Evolutionary conservation across 1,140 invertebrate species (phyloP), one percentile per base, ranked within the genome.

Genomic region (Panulirus ornatus): DNA sequence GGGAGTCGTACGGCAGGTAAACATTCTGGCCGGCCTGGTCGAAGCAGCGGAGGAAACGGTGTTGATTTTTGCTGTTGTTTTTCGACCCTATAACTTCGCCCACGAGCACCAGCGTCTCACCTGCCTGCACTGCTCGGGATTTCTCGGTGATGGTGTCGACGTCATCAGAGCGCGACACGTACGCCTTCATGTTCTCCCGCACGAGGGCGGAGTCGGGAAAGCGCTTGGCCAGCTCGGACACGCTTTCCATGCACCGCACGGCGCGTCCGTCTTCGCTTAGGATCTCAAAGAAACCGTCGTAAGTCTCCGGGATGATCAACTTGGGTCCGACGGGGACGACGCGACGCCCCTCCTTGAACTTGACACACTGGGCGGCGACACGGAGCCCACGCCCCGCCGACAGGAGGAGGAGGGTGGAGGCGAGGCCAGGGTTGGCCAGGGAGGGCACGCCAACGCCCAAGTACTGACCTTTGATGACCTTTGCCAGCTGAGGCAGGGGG

Each of bases 391-490:
- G 96, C 75, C 97, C 97, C 1, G 96, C 96, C 36, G 97, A 97
- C 71, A 98, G 95, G 34, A 99, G 95, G 19, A 98, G 94, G 6
- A 97, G 96, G 2, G 97, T 97, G 92, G 97, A 97, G 93, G 97
- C 96, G 63, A 98, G 94, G 70, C 96, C 96, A 0, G 97, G 97
- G 90, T 96, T 97, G 27, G 97, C 97, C 30, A 97, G 94, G 0
- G 97, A 97, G 8, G 97, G 97, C 27, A 97, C 97, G 5, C 97
- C 97, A 19, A 98, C 95, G 38, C 96, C 96, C 84, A 97, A 96
- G 94, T 98, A 98, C 93, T 98, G 97, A 84, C 98, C 98, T 94
- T 98, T 98, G 88, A 97, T 96, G 92, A 99, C 97, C 94, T 97
- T 98, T 85, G 97, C 97, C 91, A 98, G 96, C 91, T 96, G 96